A percentile compares a stretch with the other conserved stretches of the same genome.
phyloP scores from a whole-genome alignment of 2,888 invertebrate species.

The Hesperia comma region DNA sequence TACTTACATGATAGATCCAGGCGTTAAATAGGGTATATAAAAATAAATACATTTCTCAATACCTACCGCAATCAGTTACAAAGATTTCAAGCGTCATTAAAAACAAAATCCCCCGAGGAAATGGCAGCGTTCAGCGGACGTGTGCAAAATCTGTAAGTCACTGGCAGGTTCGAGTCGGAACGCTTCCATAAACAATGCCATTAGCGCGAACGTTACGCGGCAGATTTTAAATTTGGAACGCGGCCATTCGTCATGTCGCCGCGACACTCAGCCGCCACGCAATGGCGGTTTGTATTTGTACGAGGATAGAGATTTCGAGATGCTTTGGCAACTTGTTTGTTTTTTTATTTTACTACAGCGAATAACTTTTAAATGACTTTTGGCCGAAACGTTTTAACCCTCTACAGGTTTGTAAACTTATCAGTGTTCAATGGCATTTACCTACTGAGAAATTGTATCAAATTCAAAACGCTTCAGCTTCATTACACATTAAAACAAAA shows the following conservation, averaged over 20 bases:
- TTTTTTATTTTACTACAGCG: too few species aligned
- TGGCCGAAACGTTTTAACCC: too few species aligned
- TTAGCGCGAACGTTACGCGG: constrained; percentile 80
- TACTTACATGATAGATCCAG: too few species aligned
- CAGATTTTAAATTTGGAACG: constrained; percentile 83
- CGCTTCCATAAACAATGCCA: constrained; percentile 81
- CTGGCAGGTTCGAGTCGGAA: constrained; percentile 63
- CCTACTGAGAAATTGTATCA: too few species aligned
- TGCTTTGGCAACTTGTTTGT: constrained; percentile 61
- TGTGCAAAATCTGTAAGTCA: constrained; percentile 73
- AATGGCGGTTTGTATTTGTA: constrained; percentile 44
- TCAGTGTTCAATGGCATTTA: too few species aligned
- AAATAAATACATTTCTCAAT: too few species aligned
- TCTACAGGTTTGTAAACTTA: too few species aligned
- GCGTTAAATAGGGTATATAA: too few species aligned
- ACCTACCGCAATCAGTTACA: constrained; percentile 48
- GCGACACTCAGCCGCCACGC: constrained; percentile 69
- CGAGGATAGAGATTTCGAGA: constrained; percentile 22
- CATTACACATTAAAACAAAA: too few species aligned
- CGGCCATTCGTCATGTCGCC: constrained; percentile 82
- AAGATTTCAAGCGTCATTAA: constrained; percentile 66
- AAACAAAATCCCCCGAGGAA: constrained; percentile 53
- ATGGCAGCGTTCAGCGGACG: constrained; percentile 57
- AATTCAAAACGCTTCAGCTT: too few species aligned
- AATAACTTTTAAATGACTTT: too few species aligned